Base-by-base conservation (phyloP, 2,888 invertebrate genomes). In the Drosophila nigritarsus region DNA sequence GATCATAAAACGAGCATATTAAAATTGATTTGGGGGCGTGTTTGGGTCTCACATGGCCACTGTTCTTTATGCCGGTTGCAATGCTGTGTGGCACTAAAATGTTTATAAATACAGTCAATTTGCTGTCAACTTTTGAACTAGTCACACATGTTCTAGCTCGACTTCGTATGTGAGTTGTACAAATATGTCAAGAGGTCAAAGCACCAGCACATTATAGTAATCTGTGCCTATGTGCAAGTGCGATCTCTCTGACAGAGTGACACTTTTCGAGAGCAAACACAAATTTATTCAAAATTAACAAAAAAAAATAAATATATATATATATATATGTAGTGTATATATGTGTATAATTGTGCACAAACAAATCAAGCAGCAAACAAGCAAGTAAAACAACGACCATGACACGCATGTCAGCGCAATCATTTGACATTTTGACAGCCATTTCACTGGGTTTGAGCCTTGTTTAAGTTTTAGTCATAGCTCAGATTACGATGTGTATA, bases 31-130 rank as follows among this genome's bases (percentile, higher is more conserved):
- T 82, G 73, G 74, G 73, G 85, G 75, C 75, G 85, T 80, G 53
- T 30, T 40, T 53, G 6, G 13, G 42, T 49, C 27, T 20, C 40
- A 36, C 34, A 42, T 55, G 54, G 42, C 9, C 67, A 40, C 53
- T 51, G 49, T 45, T 51, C 8, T 49, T 32, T 29, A 27, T 59
- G 13, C 27, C 32, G 11, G 18, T 29, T 59, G 42, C 60, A 51
- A n/a, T 54, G 54, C 54, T 45, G 59, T 49, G 56, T 36, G 56
- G 82, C 75, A 76, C 68, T 74, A 75, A 78, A 86, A 75, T 87
- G 83, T 87, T 87, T 87, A 89, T 87, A 83, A 89, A 89, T 89
- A 82, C 80, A 85, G 89, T 87, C 87, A 89, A 87, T 87, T 87
- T 85, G 81, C 75, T 80, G 87, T 87, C 87, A 87, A 82, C 87